Percentiles rank a stretch among this genome's conserved stretches.
Conservation (phyloP, 2,888 invertebrate species). For the Acheta domesticus region DNA sequence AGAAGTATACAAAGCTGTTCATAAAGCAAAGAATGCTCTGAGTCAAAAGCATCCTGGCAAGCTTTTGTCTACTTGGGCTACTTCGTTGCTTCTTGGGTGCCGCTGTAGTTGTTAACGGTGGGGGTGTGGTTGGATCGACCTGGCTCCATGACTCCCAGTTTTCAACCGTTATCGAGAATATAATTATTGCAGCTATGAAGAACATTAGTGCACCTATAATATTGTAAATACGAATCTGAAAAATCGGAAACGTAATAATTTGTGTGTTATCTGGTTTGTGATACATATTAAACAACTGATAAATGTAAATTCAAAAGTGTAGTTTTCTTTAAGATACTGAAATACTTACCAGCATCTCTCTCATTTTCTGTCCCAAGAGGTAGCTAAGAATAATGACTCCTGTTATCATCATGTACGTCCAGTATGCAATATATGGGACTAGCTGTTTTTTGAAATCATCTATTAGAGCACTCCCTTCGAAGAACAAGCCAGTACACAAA, state of each 20-base stretch:
- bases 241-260: neutral
- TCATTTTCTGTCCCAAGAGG: constrained; percentile 43
- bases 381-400: constrained; percentile 43
- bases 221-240: constrained; percentile 42
- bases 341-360: constrained; percentile 40
- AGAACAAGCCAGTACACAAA: constrained; percentile 42
- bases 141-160: constrained; percentile 24
- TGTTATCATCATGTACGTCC: constrained; percentile 43
- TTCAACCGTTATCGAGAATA: neutral
- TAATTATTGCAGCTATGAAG: constrained; percentile 38
- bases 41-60: neutral
- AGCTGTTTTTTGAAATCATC: constrained; percentile 39
- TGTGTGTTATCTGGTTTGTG: neutral
- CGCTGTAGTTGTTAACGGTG: neutral
- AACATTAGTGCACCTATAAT: constrained; percentile 43
- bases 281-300: no score
- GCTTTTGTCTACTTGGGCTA: neutral
- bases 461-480: constrained; percentile 40
- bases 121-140: neutral
- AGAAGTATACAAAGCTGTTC: neutral
- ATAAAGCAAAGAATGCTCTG: constrained; percentile 5
- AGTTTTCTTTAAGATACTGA: neutral
- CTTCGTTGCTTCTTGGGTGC: neutral
- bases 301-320: neutral
- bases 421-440: constrained; percentile 44